Conservation (phyloP, 2,113 vertebrate genomes). For the Rousettus leschenaultii region DNA sequence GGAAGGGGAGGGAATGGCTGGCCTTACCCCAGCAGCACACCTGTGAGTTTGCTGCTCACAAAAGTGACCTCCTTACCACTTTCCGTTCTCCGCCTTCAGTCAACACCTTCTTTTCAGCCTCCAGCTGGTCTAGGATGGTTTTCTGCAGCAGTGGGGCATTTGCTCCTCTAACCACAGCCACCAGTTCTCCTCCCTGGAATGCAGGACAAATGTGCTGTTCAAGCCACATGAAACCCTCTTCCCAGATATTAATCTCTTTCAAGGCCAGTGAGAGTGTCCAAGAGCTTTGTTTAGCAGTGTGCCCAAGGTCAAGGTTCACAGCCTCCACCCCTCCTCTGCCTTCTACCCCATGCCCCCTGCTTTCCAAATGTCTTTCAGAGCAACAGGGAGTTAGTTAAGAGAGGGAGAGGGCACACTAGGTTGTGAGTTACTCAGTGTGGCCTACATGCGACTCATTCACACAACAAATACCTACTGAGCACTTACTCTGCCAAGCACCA, state of each 20-base stretch:
- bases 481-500: not conserved
- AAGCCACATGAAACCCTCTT: not conserved
- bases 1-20: not conserved
- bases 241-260: not conserved
- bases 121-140: constrained; percentile 89
- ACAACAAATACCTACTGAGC: not conserved
- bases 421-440: not conserved
- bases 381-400: not conserved
- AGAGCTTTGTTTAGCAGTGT: not conserved
- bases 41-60: not conserved
- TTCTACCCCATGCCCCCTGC: not conserved
- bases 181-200: constrained; percentile 89
- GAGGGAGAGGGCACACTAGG: not conserved
- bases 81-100: constrained; percentile 80
- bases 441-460: not conserved
- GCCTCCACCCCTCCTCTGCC: not conserved
- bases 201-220: not conserved
- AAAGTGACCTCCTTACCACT: constrained; percentile 78
- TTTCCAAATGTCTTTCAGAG: not conserved
- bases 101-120: constrained; percentile 84
- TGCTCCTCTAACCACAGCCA: constrained; percentile 88
- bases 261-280: not conserved
- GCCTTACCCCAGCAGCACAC: rapidly evolving
- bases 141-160: constrained; percentile 90
- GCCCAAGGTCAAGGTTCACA: not conserved